Evolutionary conservation across 2,113 vertebrate genomes (phyloP).

Genomic region (Tympanuchus pallidicinctus): DNA sequence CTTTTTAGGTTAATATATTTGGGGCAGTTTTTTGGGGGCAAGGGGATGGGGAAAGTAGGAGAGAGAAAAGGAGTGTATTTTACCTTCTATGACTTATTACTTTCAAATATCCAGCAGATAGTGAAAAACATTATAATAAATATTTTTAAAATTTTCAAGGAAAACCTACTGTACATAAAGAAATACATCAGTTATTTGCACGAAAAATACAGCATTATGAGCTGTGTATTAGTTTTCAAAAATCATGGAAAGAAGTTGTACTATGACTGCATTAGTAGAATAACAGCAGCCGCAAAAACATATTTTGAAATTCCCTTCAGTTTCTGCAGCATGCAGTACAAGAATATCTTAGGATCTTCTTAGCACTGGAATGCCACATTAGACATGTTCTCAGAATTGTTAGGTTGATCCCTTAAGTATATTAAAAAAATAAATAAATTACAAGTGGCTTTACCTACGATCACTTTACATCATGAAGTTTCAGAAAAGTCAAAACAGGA

Average conservation of each 20-base stretch:
- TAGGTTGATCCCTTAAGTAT: background rate
- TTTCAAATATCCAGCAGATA: background rate
- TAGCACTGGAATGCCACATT: background rate
- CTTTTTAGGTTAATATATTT: rapidly evolving
- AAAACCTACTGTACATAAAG: background rate
- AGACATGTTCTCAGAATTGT: background rate
- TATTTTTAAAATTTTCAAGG: background rate
- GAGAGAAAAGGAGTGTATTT: background rate
- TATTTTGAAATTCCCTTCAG: background rate
- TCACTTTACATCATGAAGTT: background rate
- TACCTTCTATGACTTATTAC: background rate
- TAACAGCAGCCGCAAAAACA: background rate
- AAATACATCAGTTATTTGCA: background rate
- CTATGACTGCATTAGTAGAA: background rate
- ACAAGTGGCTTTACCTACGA: background rate
- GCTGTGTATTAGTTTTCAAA: background rate
- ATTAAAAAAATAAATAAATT: background rate
- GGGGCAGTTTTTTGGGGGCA: background rate
- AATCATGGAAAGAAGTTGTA: background rate
- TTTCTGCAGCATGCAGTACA: background rate
- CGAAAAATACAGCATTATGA: background rate
- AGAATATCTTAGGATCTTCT: background rate
- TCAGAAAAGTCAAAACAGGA: background rate
- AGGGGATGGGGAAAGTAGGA: background rate
- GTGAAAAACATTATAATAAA: background rate